Conservation (phyloP, 2,888 invertebrate genomes). For the Theretra japonica region DNA sequence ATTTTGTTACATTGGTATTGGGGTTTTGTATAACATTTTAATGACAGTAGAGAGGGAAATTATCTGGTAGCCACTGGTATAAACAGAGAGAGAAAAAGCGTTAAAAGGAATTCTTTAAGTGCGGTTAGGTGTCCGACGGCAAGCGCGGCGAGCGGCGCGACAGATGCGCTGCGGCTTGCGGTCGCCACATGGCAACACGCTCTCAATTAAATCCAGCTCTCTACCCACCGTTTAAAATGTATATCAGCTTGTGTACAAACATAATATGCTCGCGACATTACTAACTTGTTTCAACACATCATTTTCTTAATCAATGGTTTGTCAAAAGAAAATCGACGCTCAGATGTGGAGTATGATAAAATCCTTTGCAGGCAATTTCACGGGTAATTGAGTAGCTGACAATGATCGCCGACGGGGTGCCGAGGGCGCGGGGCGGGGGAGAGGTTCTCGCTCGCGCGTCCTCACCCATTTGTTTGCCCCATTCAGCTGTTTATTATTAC, state of each 20-base stretch:
- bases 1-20: background rate
- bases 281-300: background rate
- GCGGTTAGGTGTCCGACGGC: conserved; percentile 63
- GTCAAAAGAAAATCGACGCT: conserved; percentile 29
- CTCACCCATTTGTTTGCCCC: conserved; percentile 56
- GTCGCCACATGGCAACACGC: conserved; percentile 44
- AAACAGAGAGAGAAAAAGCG: conserved; percentile 35
- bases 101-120: conserved; percentile 62
- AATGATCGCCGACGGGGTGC: conserved; percentile 54
- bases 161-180: conserved; percentile 69
- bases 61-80: background rate
- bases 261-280: background rate
- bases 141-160: conserved; percentile 59
- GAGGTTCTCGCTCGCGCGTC: conserved; percentile 27
- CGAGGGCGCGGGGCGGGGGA: conserved; percentile 47
- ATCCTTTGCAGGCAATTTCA: conserved; percentile 71
- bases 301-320: conserved; percentile 9
- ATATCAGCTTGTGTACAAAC: conserved; percentile 31
- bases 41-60: background rate
- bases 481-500: conserved; percentile 57
- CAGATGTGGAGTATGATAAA: conserved; percentile 49
- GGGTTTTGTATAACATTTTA: background rate
- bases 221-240: conserved; percentile 40
- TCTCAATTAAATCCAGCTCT: conserved; percentile 40
- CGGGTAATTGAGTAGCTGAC: conserved; percentile 75